Conservation (phyloP, 2,888 invertebrate species). For the Metacarcinus magister region DNA sequence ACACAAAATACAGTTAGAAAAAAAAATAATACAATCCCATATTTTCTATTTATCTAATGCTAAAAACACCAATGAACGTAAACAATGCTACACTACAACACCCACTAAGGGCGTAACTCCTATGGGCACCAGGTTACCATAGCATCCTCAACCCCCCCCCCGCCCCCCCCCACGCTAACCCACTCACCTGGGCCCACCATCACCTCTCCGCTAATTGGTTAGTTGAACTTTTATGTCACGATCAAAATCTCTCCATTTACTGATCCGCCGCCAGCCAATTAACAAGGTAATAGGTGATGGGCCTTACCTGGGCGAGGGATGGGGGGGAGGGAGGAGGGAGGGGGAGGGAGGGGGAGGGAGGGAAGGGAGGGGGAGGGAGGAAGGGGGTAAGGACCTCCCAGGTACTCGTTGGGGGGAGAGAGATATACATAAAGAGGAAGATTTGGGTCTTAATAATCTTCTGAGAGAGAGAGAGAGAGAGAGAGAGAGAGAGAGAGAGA, state of each 20-base stretch:
- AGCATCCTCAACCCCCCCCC: neutral
- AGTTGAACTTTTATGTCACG: constrained; percentile 63
- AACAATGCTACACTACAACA: neutral
- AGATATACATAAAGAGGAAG: neutral
- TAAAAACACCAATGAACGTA: neutral
- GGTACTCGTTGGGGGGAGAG: neutral
- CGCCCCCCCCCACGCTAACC: neutral
- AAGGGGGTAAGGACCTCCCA: constrained; percentile 20
- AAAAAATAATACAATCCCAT: neutral
- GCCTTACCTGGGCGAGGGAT: neutral
- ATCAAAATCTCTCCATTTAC: constrained; percentile 61
- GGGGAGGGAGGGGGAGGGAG: neutral
- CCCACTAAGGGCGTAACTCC: neutral
- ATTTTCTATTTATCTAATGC: neutral
- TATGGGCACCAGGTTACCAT: neutral
- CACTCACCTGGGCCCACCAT: neutral
- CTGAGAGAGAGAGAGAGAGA: neutral
- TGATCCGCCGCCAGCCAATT: constrained; percentile 60
- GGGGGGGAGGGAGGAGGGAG: neutral
- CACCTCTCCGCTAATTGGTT: constrained; percentile 56
- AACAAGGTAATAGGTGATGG: constrained; percentile 60
- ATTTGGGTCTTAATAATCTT: neutral
- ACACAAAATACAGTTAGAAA: neutral
- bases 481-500: neutral
- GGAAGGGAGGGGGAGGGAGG: neutral